Evolutionary conservation across 2,113 vertebrate genomes (phyloP).

Genomic region (Apistogramma diplotaenia): DNA sequence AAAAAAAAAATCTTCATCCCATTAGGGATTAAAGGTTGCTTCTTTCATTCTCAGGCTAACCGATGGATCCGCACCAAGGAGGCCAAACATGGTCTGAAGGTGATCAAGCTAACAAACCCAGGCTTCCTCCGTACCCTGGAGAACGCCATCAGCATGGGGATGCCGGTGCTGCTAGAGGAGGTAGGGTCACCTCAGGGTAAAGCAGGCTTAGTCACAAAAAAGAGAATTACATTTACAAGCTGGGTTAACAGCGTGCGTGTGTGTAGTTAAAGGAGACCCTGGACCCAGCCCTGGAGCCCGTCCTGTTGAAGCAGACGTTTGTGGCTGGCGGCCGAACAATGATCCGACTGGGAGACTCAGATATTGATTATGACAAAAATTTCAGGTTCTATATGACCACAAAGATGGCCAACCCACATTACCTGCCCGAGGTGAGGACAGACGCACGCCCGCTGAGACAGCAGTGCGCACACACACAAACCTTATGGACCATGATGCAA

Average conservation of each 20-base stretch:
- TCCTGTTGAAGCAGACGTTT: slow-evolving; percentile 87
- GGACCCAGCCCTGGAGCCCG: slow-evolving; percentile 84
- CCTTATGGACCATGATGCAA: too few species aligned
- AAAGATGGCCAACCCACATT: slow-evolving; percentile 90
- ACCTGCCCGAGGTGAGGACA: slow-evolving; percentile 84
- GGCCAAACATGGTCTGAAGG: slow-evolving; percentile 78
- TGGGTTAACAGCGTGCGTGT: slow-evolving; percentile 12
- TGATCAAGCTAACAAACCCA: slow-evolving; percentile 84
- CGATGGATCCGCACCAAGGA: slow-evolving; percentile 86
- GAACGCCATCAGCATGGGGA: slow-evolving; percentile 82
- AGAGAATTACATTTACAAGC: fast-evolving
- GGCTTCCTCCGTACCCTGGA: slow-evolving; percentile 82
- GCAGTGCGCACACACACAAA: too few species aligned
- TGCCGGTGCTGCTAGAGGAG: slow-evolving; percentile 85
- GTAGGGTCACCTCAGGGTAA: slow-evolving; percentile 24
- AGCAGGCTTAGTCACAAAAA: not conserved
- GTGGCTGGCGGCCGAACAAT: slow-evolving; percentile 78
- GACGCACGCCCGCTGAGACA: not conserved
- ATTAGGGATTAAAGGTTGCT: not conserved
- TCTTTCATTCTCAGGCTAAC: slow-evolving; percentile 75
- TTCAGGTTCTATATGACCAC: slow-evolving; percentile 90
- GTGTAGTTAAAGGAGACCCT: slow-evolving; percentile 82
- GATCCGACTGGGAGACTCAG: slow-evolving; percentile 86
- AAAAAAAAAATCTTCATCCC: not conserved
- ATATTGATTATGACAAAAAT: slow-evolving; percentile 86